These are phyloP conservation scores for Drosophila kikkawai DNA, from an alignment of 1,140 invertebrate genomes.

Conservation along the genomic window DNA sequence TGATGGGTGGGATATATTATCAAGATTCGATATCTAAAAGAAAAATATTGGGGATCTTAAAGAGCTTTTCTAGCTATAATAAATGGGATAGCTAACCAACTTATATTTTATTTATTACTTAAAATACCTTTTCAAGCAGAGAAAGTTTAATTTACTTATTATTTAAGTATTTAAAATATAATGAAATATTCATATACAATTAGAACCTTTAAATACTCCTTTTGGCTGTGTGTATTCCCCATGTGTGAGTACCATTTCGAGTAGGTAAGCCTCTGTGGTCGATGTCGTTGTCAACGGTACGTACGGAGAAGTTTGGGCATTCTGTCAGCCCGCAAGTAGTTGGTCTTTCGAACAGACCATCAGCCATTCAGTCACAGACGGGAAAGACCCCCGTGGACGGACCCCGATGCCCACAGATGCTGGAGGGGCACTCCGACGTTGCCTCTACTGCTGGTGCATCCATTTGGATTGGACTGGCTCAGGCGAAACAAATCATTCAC, in stretches of 20 bases:
- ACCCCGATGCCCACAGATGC: conserved; percentile 25
- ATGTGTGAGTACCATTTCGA: neutral
- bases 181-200: neutral
- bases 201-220: neutral
- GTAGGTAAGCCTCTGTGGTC: conserved; percentile 24
- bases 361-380: conserved; percentile 36
- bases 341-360: conserved; percentile 37
- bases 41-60: neutral
- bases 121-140: no score
- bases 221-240: neutral
- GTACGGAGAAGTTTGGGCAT: conserved; percentile 64
- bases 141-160: neutral
- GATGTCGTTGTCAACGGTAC: conserved; percentile 47
- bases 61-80: neutral
- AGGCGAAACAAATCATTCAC: conserved; percentile 57
- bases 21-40: neutral
- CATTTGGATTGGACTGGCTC: conserved; percentile 16
- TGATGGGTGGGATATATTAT: neutral
- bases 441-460: conserved; percentile 18
- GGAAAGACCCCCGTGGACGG: conserved; percentile 48
- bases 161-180: no score
- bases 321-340: conserved; percentile 57
- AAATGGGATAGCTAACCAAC: neutral
- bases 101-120: neutral
- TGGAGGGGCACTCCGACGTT: conserved; percentile 15